Evolutionary conservation across 1,140 invertebrate species (phyloP), one percentile per base, ranked within the genome.

Genomic region (Diorhabda sublineata): DNA sequence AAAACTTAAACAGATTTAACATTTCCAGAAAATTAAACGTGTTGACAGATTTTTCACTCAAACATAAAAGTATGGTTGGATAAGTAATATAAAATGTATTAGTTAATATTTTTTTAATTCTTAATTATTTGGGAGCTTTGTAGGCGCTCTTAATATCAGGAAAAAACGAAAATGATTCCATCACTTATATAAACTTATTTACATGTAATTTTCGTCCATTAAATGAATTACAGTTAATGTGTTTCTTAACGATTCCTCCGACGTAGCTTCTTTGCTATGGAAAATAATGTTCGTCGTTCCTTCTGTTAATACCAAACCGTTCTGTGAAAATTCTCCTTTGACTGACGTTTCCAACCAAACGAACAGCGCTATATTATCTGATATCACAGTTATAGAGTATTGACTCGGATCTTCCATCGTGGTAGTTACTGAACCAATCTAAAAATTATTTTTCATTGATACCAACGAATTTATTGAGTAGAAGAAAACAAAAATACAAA

Each of bases 291-390:
- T 72, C 47, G 61, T 75, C n/a, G 56, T 70, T 9, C 58, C 3
- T 47, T 69, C 63, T 3, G 72, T 59, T 69, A 63, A 69, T 3
- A 73, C 52, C 52, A 73, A 73, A 45, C 74, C 74, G 66, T 75
- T 75, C 56, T 75, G 68, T 8, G 71, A 73, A 67, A 73, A 75
- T 44, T 8, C 66, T 52, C 74, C 74, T 11, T 11, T 64, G 9
- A 75, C 44, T 26, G 45, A 45, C 8, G 68, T 63, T 11, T 75
- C 74, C 42, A 75, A 59, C 74, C 74, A 75, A n/a, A 75, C 71
- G 60, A 75, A 75, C 7, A 73, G 59, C 6, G 71, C 72, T 11
- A 73, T 70, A 44, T 71, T 66, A 45, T 71, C 69, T n/a, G 70
- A 56, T 41, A 44, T 64, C 8, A 75, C 47, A 26, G 47, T 67